Conservation (phyloP, 2,113 vertebrate species). For the Halcyon senegalensis region DNA sequence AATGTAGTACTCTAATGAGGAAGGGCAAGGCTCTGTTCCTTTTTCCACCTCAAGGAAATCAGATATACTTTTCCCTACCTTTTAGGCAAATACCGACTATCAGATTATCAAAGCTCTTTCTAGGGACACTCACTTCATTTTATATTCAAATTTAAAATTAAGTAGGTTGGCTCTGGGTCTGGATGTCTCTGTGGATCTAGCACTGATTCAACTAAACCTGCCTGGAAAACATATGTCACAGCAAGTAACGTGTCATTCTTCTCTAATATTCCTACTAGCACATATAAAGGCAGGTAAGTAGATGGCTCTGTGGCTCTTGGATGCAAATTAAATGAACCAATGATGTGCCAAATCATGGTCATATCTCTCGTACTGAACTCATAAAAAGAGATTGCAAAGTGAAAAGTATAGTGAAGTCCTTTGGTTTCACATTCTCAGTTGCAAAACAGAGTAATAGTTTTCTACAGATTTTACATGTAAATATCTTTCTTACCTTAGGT, state of each 20-base stretch:
- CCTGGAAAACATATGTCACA: constrained; percentile 42
- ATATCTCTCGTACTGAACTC: background rate
- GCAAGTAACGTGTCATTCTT: constrained; percentile 25
- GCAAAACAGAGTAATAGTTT: background rate
- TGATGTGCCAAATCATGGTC: background rate
- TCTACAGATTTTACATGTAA: background rate
- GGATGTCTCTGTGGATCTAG: constrained; percentile 41
- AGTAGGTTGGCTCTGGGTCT: constrained; percentile 29
- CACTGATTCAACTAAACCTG: constrained; percentile 47
- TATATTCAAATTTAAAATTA: constrained; percentile 60
- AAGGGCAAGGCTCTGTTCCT: background rate
- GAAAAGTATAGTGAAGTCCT: background rate
- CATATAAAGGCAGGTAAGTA: background rate
- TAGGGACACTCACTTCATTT: constrained; percentile 43
- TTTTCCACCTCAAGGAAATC: constrained; percentile 38
- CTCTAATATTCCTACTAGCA: constrained; percentile 21
- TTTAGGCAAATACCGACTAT: constrained; percentile 32
- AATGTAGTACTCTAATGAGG: constrained; percentile 2
- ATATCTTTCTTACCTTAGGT: background rate
- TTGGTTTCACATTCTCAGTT: background rate
- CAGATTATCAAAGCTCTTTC: constrained; percentile 44
- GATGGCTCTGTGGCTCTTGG: background rate
- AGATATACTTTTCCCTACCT: constrained; percentile 12
- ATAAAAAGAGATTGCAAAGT: background rate
- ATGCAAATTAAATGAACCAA: constrained; percentile 29